Percentiles rank a stretch among this genome's conserved stretches.
Evolutionary conservation across 2,888 invertebrate species (phyloP).

Genomic region (Octonoba sinensis): DNA sequence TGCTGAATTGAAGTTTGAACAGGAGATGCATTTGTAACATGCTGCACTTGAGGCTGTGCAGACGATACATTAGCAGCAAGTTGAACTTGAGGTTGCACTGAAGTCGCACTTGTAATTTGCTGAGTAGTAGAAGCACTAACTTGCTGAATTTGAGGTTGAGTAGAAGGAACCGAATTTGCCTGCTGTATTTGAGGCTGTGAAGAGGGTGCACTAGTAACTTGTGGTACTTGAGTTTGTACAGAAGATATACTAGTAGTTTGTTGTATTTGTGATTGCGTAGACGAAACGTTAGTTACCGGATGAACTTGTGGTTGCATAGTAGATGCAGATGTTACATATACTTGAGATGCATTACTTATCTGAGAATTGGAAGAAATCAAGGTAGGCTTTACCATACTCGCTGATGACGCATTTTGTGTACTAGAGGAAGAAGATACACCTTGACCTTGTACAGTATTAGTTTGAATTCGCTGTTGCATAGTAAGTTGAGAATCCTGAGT

Average conservation of each 20-base stretch:
- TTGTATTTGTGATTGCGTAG: not conserved
- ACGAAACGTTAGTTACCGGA: not conserved
- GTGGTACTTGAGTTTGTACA: not conserved
- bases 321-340: conserved; percentile 2
- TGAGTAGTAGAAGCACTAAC: not conserved
- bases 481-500: conserved; percentile 43
- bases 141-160: not conserved
- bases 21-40: not conserved
- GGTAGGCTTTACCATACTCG: not conserved
- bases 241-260: not conserved
- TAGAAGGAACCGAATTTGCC: not conserved
- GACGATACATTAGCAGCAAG: not conserved
- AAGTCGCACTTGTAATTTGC: not conserved
- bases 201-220: conserved; percentile 7
- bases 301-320: not conserved
- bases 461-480: conserved; percentile 34
- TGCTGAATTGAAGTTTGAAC: not conserved
- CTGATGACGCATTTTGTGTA: conserved; percentile 6
- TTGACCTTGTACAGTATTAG: conserved; percentile 22
- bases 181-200: not conserved
- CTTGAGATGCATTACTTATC: conserved; percentile 13
- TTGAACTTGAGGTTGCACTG: not conserved
- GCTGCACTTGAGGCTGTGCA: not conserved
- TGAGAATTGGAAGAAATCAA: conserved; percentile 40
- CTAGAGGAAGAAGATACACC: conserved; percentile 9